Base-by-base conservation (phyloP, 2,888 invertebrate species). In the Drosophila mettleri region DNA sequence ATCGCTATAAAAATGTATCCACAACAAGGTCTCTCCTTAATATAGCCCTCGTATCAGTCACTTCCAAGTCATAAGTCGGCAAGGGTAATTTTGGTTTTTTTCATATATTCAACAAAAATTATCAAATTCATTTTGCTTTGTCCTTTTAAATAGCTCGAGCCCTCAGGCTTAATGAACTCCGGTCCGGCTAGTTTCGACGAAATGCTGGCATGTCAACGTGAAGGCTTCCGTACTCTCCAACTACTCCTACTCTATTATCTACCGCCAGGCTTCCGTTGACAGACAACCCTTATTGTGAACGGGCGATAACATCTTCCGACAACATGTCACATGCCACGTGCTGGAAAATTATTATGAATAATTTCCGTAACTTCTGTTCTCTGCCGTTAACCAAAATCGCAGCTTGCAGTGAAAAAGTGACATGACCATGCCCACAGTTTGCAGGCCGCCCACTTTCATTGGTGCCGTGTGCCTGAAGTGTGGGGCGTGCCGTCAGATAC, bases 261-360 rank as follows among this genome's bases (percentile, higher is more conserved):
- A 16, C 27, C 36, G 49, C n/a, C 59, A n/a, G 74, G 59, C 78
- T 81, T 86, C 81, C 74, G 81, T 52, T 49, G 62, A 86, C 69
- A 60, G 83, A 83, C 88, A 86, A 78, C 88, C 84, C 86, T 86
- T 83, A 72, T 74, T 45, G 43, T 8, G 34, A 24, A 27, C 20
- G n/a, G 14, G 46, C 59, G 79, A 74, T 77, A 74, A 74, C 45
- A 74, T 79, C 77, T 77, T 61, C 48, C 61, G 61, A 62, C 69
- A 74, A 62, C 61, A 60, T 71, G 71, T 65, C 72, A 61, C 59
- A 45, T 46, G 61, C 73, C 74, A 73, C 71, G 76, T 68, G 80
- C 61, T 75, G 83, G 87, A 74, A 86, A 88, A 89, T 86, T 85
- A 89, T 86, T 87, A 89, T 86, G 89, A 86, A 86, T 86, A 89